Conservation (phyloP, 2,113 vertebrate species). For the Rhinoptilus africanus region DNA sequence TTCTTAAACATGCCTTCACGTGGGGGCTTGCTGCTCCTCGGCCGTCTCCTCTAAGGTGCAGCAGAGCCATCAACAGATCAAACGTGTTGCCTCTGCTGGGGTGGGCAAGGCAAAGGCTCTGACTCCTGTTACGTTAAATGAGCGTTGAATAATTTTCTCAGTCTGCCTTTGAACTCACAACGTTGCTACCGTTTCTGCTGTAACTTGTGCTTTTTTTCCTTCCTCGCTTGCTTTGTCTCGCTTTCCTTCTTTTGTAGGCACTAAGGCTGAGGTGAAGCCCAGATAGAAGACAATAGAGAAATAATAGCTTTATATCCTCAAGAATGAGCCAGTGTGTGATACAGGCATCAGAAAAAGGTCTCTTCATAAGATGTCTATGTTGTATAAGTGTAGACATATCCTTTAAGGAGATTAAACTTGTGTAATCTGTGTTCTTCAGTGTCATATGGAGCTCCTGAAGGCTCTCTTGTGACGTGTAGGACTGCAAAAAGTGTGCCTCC, state of each 20-base stretch:
- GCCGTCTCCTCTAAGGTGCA: neutral
- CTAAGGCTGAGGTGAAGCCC: conserved; percentile 43
- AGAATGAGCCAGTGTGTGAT: conserved; percentile 15
- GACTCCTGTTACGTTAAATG: neutral
- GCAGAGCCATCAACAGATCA: neutral
- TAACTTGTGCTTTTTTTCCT: neutral
- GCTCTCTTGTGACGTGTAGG: neutral
- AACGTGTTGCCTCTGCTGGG: neutral
- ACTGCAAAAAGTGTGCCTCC: neutral
- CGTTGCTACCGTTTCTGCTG: neutral
- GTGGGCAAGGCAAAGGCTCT: neutral
- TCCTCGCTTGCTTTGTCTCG: neutral
- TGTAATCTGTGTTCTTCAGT: neutral
- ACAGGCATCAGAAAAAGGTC: conserved; percentile 43
- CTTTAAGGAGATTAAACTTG: neutral
- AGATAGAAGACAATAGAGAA: conserved; percentile 44
- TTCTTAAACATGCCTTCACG: accelerated
- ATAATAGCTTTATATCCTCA: conserved; percentile 33
- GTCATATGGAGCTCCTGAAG: neutral
- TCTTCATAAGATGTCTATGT: neutral
- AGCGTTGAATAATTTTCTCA: neutral
- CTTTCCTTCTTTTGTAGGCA: conserved; percentile 57
- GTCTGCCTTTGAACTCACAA: neutral
- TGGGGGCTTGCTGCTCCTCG: neutral
- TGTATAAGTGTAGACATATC: neutral